Base-by-base conservation (phyloP, 2,888 invertebrate genomes). In the Omphaloscelis lunosa region DNA sequence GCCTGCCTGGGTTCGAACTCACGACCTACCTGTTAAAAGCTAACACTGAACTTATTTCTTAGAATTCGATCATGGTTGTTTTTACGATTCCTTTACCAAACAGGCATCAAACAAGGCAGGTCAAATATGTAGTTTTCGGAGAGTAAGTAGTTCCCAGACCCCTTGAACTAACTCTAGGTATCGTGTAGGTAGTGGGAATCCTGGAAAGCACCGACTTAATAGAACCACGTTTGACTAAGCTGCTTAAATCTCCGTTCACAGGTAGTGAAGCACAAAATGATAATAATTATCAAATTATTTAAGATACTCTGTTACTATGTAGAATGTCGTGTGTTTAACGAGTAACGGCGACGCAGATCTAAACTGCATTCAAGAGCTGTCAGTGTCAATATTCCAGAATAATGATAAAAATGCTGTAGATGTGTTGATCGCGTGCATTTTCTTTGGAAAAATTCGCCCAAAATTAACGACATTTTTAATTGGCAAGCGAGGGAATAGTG, bases 261-360 rank as follows among this genome's bases (percentile, higher is more conserved):
- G 41, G 8, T n/a, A 69, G 0, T 48, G 5, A 11, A 70, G 48
- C 48, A 39, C 27, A 59, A 59, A 71, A 17, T 48, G n/a, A 34
- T 58, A 70, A 67, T 48, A 45, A 56, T 53, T 45, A 27, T 45
- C 12, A 23, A 73, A 75, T 45, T 29, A 59, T 65, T 65, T 34
- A 23, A 59, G 27, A 27, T 23, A 27, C 11, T 7, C 45, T 23
- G 48, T 71, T 48, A 34, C 66, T 27, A 11, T 41, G 23, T 27
- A 9, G 5, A 8, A 48, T 66, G 15, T 48, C 34, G 12, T 29
- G 15, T 23, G 7, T n/a, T n/a, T n/a, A n/a, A n/a, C n/a, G n/a
- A n/a, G n/a, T n/a, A n/a, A n/a, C n/a, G n/a, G n/a, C n/a, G n/a
- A n/a, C n/a, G n/a, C n/a, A n/a, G n/a, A n/a, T n/a, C n/a, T n/a